These are phyloP conservation scores for Rhincodon typus DNA, from an alignment of 2,797 vertebrate species.

Conservation along the genomic window DNA sequence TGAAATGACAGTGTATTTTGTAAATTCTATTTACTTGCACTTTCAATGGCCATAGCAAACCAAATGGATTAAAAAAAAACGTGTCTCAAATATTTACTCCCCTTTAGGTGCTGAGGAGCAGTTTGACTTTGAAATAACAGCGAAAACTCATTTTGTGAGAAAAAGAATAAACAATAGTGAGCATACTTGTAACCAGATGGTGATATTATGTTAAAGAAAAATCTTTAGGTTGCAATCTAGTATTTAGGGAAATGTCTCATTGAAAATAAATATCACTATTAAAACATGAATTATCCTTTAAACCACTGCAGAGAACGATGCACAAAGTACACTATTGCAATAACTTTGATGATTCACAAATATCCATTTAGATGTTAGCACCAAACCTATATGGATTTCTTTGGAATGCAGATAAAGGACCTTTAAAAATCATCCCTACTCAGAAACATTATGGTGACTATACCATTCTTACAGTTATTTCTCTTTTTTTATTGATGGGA, in stretches of 20 bases:
- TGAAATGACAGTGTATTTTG: background rate
- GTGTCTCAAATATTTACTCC: background rate
- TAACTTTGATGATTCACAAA: background rate
- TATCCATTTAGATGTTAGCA: background rate
- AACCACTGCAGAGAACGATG: background rate
- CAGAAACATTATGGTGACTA: background rate
- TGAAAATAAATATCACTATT: background rate
- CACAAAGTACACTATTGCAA: background rate
- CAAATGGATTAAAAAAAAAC: background rate
- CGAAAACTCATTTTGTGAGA: background rate
- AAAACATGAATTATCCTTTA: slow-evolving; percentile 9
- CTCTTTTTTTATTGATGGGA: background rate
- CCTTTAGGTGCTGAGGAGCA: background rate
- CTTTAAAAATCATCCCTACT: background rate
- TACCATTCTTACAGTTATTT: background rate
- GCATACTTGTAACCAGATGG: background rate
- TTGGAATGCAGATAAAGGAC: background rate
- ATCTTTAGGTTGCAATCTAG: background rate
- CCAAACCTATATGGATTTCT: background rate
- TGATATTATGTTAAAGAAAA: background rate
- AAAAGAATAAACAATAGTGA: background rate
- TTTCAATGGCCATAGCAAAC: background rate
- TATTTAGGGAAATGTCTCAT: background rate
- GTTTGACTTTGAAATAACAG: background rate
- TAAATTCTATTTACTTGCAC: background rate